phyloP scores from a whole-genome alignment of 2,888 invertebrate genomes.

The Colostygia pectinataria region DNA sequence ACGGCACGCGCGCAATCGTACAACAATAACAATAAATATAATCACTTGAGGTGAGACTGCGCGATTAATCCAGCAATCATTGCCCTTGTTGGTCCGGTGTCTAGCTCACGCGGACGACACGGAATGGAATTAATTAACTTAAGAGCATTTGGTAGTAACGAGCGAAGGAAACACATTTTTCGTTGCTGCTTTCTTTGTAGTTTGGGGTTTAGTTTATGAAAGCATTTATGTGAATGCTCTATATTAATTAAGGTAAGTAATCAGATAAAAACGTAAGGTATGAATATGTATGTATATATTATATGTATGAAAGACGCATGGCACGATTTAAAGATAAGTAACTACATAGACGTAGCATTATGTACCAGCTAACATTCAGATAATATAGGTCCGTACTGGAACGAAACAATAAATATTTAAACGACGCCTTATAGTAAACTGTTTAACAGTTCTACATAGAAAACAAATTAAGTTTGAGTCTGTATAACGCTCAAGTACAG shows the following conservation, averaged over 20 bases:
- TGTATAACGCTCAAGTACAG: too few relatives aligned
- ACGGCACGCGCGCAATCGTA: constrained; percentile 64
- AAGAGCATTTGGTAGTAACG: constrained; percentile 40
- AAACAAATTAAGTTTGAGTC: too few relatives aligned
- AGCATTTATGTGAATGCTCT: constrained; percentile 11
- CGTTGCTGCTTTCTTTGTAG: constrained; percentile 2
- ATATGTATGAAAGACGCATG: too few relatives aligned
- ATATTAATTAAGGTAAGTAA: constrained; percentile 1
- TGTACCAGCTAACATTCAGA: too few relatives aligned
- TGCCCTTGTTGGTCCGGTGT: constrained; percentile 43
- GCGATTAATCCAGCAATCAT: constrained; percentile 49
- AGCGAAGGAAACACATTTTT: constrained; percentile 28
- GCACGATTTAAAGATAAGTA: too few relatives aligned
- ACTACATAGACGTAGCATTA: too few relatives aligned
- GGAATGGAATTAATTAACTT: constrained; percentile 49
- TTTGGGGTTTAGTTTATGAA: neutral
- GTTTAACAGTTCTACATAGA: too few relatives aligned
- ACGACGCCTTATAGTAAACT: too few relatives aligned
- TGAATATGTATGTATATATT: too few relatives aligned
- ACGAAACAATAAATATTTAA: too few relatives aligned
- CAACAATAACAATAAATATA: constrained; percentile 74
- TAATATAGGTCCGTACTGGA: too few relatives aligned
- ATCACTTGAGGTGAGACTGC: constrained; percentile 58
- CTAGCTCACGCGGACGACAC: constrained; percentile 39
- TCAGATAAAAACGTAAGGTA: neutral